Conservation (phyloP, 2,113 vertebrate genomes). For the Coreoperca whiteheadi region DNA sequence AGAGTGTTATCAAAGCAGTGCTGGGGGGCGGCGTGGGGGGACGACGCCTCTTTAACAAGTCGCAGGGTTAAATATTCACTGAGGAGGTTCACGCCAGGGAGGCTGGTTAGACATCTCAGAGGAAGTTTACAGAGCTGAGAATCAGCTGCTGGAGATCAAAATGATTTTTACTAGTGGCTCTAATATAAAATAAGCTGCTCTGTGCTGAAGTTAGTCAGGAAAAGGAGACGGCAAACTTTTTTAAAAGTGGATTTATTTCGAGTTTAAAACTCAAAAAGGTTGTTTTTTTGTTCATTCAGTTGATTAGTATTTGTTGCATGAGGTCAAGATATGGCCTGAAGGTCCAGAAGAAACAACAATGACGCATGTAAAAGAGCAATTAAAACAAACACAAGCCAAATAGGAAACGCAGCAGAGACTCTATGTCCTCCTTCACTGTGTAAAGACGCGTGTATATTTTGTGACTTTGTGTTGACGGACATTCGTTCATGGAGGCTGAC, state of each 20-base stretch:
- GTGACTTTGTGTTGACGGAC: not conserved
- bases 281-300: no score
- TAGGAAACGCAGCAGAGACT: not conserved
- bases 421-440: not conserved
- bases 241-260: not conserved
- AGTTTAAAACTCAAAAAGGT: no score
- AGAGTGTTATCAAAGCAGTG: conserved; percentile 77
- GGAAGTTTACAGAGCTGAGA: not conserved
- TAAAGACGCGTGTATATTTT: not conserved
- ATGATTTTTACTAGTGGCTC: no score
- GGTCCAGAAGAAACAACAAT: not conserved
- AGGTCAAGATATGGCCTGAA: not conserved
- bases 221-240: no score
- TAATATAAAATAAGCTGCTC: no score
- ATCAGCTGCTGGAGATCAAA: no score
- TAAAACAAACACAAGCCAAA: no score
- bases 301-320: no score
- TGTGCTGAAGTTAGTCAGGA: no score
- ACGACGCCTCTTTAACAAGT: conserved; percentile 80
- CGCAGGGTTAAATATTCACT: conserved; percentile 71
- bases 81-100: conserved; percentile 10
- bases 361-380: not conserved
- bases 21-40: conserved; percentile 66
- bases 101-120: not conserved
- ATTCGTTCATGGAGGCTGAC: not conserved